A percentile compares a stretch with the other conserved stretches of the same genome.
Conservation (phyloP, 2,888 invertebrate species). For the Octodonta nipae region DNA sequence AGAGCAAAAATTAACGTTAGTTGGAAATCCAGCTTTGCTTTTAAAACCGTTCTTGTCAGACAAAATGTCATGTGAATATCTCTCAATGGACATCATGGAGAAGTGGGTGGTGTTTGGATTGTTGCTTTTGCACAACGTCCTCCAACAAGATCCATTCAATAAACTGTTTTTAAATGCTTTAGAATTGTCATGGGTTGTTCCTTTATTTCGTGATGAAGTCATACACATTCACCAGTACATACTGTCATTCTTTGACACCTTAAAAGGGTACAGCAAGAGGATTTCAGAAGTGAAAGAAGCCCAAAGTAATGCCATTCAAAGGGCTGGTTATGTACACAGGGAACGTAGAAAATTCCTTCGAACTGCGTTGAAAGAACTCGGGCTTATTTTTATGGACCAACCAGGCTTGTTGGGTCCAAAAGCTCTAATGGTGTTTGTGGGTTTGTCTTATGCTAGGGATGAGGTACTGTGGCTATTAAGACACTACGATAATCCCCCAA, state of each 20-base stretch:
- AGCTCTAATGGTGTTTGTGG: slow-evolving; percentile 91
- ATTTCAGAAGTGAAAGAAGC: slow-evolving; percentile 93
- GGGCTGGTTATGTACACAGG: slow-evolving; percentile 81
- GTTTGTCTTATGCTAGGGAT: slow-evolving; percentile 86
- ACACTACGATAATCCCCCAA: slow-evolving; percentile 90
- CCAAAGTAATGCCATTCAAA: slow-evolving; percentile 77
- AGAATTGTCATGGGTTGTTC: slow-evolving; percentile 86
- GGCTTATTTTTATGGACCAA: slow-evolving; percentile 90
- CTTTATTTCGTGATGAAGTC: slow-evolving; percentile 93
- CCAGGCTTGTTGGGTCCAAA: slow-evolving; percentile 96
- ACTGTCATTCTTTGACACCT: slow-evolving; percentile 81
- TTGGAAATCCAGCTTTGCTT: slow-evolving; percentile 87
- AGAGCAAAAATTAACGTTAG: slow-evolving; percentile 82
- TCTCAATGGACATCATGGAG: slow-evolving; percentile 90
- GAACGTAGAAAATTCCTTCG: slow-evolving; percentile 93
- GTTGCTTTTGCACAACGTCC: slow-evolving; percentile 75
- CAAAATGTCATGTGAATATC: slow-evolving; percentile 92
- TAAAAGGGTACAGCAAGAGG: slow-evolving; percentile 87
- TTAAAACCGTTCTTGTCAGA: slow-evolving; percentile 89
- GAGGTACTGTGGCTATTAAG: slow-evolving; percentile 94
- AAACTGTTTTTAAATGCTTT: slow-evolving; percentile 85
- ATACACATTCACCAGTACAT: slow-evolving; percentile 90
- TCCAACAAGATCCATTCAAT: slow-evolving; percentile 68
- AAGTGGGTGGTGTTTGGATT: slow-evolving; percentile 95
- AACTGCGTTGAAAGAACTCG: slow-evolving; percentile 87